Conservation (phyloP, 2,113 vertebrate genomes). For the Etheostoma cragini region DNA sequence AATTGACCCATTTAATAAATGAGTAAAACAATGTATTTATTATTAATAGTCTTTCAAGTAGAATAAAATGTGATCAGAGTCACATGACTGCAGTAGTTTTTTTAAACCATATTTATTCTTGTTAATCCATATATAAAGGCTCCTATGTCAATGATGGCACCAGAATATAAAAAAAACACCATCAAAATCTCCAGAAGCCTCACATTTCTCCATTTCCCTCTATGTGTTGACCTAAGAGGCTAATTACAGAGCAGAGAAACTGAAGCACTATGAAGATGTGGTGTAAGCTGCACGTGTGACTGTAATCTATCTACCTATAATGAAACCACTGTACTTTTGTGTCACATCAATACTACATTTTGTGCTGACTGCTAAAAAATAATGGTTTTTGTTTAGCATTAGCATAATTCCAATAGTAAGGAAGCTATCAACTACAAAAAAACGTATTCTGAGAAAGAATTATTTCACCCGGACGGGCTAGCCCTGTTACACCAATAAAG, state of each 20-base stretch:
- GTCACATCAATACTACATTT: background rate
- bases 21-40: background rate
- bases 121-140: constrained; percentile 48
- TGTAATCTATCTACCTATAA: background rate
- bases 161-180: constrained; percentile 42
- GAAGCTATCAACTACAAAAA: background rate
- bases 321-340: background rate
- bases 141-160: constrained; percentile 35
- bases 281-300: constrained; percentile 2
- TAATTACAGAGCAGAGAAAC: constrained; percentile 50
- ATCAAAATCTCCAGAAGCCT: constrained; percentile 37
- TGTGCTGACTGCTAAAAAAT: background rate
- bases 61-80: background rate
- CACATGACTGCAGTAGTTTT: constrained; percentile 17
- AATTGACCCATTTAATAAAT: constrained; percentile 6
- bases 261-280: constrained; percentile 18
- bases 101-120: constrained; percentile 37
- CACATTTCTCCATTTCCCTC: constrained; percentile 28
- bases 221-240: constrained; percentile 18
- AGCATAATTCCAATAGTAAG: background rate
- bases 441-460: background rate
- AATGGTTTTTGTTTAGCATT: background rate
- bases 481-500: background rate
- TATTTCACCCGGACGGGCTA: background rate
- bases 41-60: background rate